phyloP scores from a whole-genome alignment of 92 coral and sea anemone species.

The Epizoanthus ramosus region DNA sequence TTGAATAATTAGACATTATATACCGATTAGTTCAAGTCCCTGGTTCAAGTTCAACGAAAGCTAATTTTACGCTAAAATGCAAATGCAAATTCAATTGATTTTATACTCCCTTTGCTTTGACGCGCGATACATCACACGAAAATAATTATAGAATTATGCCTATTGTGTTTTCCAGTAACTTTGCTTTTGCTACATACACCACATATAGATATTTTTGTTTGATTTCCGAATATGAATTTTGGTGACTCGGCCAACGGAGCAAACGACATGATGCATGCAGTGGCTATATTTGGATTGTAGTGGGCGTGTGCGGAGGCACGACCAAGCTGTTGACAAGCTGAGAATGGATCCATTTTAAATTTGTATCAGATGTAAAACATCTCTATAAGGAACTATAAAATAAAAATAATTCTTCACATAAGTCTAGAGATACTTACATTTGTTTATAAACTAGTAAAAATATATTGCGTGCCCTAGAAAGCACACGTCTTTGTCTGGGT shows the following conservation, averaged over 20 bases:
- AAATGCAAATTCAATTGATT: background rate
- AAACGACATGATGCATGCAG: background rate
- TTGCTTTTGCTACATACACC: background rate
- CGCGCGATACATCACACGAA: background rate
- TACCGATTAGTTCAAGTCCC: background rate
- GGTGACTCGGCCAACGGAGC: too few species aligned
- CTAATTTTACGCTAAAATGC: conserved; percentile 1
- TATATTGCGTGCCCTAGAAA: conserved; percentile 16
- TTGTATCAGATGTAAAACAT: background rate
- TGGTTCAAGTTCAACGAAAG: background rate
- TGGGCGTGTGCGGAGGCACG: conserved; percentile 28
- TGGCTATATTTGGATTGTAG: conserved; percentile 24
- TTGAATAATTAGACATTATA: background rate
- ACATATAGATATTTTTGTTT: background rate
- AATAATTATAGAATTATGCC: background rate
- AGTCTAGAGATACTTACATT: too few species aligned
- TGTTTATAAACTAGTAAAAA: background rate
- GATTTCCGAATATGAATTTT: background rate
- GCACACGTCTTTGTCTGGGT: background rate
- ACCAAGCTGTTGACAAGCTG: background rate
- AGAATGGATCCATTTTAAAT: background rate
- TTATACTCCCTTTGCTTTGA: background rate
- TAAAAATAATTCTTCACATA: too few species aligned
- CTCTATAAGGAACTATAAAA: too few species aligned
- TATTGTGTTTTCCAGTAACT: background rate